Conservation (phyloP, 1,140 invertebrate genomes). For the Camponotus vicinus region DNA sequence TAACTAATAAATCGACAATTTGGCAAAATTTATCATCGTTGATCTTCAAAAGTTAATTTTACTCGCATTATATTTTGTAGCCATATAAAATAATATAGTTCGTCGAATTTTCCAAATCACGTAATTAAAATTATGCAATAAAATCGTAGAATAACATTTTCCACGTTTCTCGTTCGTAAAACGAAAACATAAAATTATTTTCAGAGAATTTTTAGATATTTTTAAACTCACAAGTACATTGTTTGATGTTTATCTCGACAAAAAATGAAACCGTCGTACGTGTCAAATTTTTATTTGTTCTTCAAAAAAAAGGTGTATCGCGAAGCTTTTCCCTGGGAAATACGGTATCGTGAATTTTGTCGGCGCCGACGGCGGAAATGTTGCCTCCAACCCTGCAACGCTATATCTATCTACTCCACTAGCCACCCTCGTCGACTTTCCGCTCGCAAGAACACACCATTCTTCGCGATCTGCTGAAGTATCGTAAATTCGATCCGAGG, state of each 20-base stretch:
- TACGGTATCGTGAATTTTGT: conserved; percentile 51
- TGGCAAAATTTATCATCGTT: not conserved
- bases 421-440: conserved; percentile 59
- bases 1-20: not conserved
- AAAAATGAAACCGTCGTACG: not conserved
- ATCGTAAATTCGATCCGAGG: conserved; percentile 67
- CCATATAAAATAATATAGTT: not conserved
- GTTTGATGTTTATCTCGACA: not conserved
- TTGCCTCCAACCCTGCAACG: conserved; percentile 45
- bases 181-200: conserved; percentile 3
- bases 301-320: conserved; percentile 17
- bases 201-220: not conserved
- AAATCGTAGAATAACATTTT: not conserved
- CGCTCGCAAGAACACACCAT: conserved; percentile 60
- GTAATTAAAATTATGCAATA: not conserved
- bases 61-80: not conserved
- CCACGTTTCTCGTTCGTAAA: too few relatives aligned
- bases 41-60: not conserved
- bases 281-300: conserved; percentile 55
- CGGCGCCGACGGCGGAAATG: conserved; percentile 49
- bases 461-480: conserved; percentile 65
- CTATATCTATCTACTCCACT: conserved; percentile 62
- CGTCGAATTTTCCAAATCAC: not conserved
- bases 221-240: not conserved
- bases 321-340: conserved; percentile 43